Percentiles rank a stretch among this genome's conserved stretches.
These are phyloP conservation scores for Scaptomyza reducta DNA, from an alignment of 2,888 invertebrate species.

Conservation along the genomic window DNA sequence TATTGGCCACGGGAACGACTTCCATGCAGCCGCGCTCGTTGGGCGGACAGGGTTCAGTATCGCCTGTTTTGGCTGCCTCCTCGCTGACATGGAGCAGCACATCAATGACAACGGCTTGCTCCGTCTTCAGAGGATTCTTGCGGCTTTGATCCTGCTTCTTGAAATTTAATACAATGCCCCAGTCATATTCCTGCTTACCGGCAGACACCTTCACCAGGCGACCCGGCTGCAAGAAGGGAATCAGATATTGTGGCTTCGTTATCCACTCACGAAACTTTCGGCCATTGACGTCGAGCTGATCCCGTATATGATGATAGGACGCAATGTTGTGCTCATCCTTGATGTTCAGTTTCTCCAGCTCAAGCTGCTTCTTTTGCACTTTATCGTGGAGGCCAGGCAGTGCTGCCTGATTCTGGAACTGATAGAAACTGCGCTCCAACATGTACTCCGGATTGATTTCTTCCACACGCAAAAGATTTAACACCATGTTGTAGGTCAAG, in stretches of 20 bases:
- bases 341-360: conserved; percentile 88
- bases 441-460: conserved; percentile 99
- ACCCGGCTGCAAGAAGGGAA: conserved; percentile 98
- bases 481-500: conserved; percentile 99
- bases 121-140: conserved; percentile 85
- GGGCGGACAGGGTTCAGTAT: conserved; percentile 89
- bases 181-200: conserved; percentile 94
- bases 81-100: conserved; percentile 92
- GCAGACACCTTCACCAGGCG: conserved; percentile 95
- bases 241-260: conserved; percentile 93
- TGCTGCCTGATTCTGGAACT: conserved; percentile 98
- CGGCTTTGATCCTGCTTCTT: conserved; percentile 87
- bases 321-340: conserved; percentile 91
- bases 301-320: conserved; percentile 93
- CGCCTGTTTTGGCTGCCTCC: conserved; percentile 86
- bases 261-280: conserved; percentile 91
- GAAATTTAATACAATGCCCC: conserved; percentile 98
- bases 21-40: conserved; percentile 89
- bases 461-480: conserved; percentile 97
- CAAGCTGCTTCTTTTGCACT: conserved; percentile 86
- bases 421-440: conserved; percentile 98
- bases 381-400: conserved; percentile 95
- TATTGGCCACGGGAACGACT: conserved; percentile 93
- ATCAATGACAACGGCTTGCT: conserved; percentile 88
- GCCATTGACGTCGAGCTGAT: conserved; percentile 90